Evolutionary conservation across 2,113 vertebrate species (phyloP).

Genomic region (Salvelinus namaycush): DNA sequence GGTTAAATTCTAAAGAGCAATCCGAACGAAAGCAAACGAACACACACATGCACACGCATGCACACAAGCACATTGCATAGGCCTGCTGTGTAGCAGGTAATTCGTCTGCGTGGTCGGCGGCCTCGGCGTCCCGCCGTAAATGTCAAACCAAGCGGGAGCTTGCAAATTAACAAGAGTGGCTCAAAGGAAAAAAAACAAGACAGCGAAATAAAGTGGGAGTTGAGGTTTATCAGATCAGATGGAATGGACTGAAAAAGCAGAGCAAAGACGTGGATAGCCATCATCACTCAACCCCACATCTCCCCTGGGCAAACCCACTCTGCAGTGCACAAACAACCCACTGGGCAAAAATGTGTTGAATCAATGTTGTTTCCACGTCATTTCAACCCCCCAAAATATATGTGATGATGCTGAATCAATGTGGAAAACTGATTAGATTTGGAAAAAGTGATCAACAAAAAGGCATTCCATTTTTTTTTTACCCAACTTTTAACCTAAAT

Average conservation of each 20-base stretch:
- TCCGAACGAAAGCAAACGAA: not conserved
- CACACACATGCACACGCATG: constrained; percentile 22
- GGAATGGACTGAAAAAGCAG: not conserved
- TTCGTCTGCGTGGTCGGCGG: constrained; percentile 22
- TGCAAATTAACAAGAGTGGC: constrained; percentile 6
- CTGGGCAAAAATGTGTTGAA: too few species aligned
- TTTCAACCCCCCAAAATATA: too few species aligned
- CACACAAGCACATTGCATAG: constrained; percentile 7
- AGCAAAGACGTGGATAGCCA: not conserved
- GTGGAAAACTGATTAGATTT: too few species aligned
- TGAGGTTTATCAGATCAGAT: constrained; percentile 1
- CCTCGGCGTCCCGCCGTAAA: constrained; percentile 36
- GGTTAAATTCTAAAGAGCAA: not conserved
- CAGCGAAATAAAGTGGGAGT: not conserved
- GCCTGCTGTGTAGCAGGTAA: constrained; percentile 23
- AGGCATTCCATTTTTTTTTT: too few species aligned
- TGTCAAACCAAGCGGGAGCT: constrained; percentile 30
- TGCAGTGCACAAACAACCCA: not conserved
- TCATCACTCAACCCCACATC: not conserved
- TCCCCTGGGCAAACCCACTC: not conserved
- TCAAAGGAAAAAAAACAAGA: not conserved
- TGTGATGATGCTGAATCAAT: too few species aligned
- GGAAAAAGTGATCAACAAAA: too few species aligned
- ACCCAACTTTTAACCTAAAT: too few species aligned
- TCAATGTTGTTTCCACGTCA: too few species aligned